Evolutionary conservation across 2,888 invertebrate species (phyloP), one percentile per base, ranked within the genome.

Genomic region (Anaspis maculata): DNA sequence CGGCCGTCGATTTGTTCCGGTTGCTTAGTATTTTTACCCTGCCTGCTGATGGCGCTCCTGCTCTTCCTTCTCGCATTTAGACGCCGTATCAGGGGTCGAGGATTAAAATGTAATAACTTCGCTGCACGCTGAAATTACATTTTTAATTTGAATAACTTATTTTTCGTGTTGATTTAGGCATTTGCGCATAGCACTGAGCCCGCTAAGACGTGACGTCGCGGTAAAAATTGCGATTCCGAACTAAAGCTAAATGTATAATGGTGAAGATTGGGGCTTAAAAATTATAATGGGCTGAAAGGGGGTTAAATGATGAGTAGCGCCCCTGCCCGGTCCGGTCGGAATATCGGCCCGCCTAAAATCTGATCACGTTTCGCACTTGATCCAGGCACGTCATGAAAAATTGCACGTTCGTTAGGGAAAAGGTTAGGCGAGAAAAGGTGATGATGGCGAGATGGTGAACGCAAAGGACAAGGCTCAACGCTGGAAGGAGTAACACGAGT

Each of bases 91-190:
- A 60, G 57, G 60, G 59, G 57, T 53, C 52, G 57, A 58, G 64
- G 66, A 66, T 66, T 66, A 66, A 66, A 66, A 66, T 64, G 64
- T 66, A 66, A 66, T 66, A 65, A 64, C 64, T 61, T 62, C 54
- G 59, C 52, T 56, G 59, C 59, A 59, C 58, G 59, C 57, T 53
- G 61, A 66, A 66, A 66, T 76, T 76, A 76, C 75, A 76, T 76
- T 76, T 77, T 77, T 77, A 76, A 77, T 77, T 76, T 76, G 74
- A 76, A 74, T 68, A 75, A 76, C 76, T 76, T 75, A 74, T 76
- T 75, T 76, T 75, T 73, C 71, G 72, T 76, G 76, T 76, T 76
- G 76, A 76, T 76, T 74, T 75, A 76, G 72, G 76, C 74, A 70
- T 72, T 68, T 67, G 64, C 67, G 59, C 51, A 49, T n/a, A n/a